phyloP scores from a whole-genome alignment of 1,140 invertebrate species.

The Piezodorus guildinii region DNA sequence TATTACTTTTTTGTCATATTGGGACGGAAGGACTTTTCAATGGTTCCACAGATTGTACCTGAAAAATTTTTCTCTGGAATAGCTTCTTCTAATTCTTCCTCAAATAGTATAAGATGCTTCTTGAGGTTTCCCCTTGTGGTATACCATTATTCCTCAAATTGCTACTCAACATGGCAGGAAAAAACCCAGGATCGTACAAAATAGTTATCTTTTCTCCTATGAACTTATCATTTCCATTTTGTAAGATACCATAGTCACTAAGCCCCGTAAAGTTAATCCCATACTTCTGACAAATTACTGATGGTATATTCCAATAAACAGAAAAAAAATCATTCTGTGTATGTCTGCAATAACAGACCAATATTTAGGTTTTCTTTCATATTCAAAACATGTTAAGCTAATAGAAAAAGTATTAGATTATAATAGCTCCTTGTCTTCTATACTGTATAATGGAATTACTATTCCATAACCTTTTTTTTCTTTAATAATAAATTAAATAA shows the following conservation, averaged over 20 bases:
- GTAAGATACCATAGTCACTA: conserved; percentile 35
- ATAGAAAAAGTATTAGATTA: too few species aligned
- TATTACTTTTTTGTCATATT: too few species aligned
- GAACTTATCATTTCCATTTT: conserved; percentile 51
- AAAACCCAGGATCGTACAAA: conserved; percentile 42
- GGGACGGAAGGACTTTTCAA: not conserved
- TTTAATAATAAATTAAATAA: too few species aligned
- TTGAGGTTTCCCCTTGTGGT: conserved; percentile 59
- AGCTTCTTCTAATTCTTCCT: conserved; percentile 39
- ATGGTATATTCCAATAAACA: conserved; percentile 69
- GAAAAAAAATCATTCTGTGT: conserved; percentile 35
- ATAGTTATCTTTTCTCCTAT: conserved; percentile 49
- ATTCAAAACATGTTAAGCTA: too few species aligned
- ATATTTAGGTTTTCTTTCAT: too few species aligned
- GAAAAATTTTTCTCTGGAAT: conserved; percentile 47
- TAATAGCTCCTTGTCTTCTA: too few species aligned
- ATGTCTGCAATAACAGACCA: not conserved
- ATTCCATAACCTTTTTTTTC: too few species aligned
- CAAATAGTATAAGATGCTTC: conserved; percentile 46
- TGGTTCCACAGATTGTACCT: conserved; percentile 32
- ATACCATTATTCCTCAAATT: conserved; percentile 54
- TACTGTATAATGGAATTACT: too few species aligned
- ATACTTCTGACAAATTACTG: conserved; percentile 53
- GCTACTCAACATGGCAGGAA: conserved; percentile 46
- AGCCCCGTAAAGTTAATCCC: conserved; percentile 45